Conservation (phyloP, 2,888 invertebrate genomes). For the Eudasyphora cyanicolor region DNA sequence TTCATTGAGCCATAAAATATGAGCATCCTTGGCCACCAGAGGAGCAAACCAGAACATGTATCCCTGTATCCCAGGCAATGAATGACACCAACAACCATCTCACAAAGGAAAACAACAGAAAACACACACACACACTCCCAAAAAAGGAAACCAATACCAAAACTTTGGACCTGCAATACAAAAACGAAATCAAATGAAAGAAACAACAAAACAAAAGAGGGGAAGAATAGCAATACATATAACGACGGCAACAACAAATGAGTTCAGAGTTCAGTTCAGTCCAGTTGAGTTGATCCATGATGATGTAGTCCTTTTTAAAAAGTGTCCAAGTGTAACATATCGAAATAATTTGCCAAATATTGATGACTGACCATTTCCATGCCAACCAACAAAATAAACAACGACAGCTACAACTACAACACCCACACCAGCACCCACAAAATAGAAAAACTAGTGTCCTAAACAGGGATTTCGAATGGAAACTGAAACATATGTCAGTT, state of each 20-base stretch:
- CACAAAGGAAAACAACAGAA: constrained; percentile 8
- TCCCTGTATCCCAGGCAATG: constrained; percentile 43
- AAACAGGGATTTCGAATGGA: constrained; percentile 19
- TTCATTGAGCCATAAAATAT: constrained; percentile 59
- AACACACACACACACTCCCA: not conserved
- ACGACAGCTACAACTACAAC: not conserved
- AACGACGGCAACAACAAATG: constrained; percentile 24
- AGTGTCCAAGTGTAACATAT: constrained; percentile 64
- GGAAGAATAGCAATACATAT: not conserved
- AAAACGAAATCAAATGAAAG: constrained; percentile 25
- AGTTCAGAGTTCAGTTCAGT: too few species aligned
- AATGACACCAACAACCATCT: constrained; percentile 47
- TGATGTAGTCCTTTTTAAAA: constrained; percentile 50
- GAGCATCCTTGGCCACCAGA: constrained; percentile 31
- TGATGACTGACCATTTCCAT: constrained; percentile 56
- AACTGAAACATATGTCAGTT: constrained; percentile 19
- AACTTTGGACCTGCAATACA: too few species aligned
- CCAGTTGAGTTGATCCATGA: constrained; percentile 56
- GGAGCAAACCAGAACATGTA: constrained; percentile 30
- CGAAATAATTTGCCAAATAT: constrained; percentile 61
- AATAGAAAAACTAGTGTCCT: not conserved
- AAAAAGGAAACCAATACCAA: too few species aligned
- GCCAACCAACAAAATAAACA: constrained; percentile 34
- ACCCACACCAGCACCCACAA: constrained; percentile 12
- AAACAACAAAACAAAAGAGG: not conserved